Conservation (phyloP, 2,113 vertebrate genomes). For the Oreochromis aureus region DNA sequence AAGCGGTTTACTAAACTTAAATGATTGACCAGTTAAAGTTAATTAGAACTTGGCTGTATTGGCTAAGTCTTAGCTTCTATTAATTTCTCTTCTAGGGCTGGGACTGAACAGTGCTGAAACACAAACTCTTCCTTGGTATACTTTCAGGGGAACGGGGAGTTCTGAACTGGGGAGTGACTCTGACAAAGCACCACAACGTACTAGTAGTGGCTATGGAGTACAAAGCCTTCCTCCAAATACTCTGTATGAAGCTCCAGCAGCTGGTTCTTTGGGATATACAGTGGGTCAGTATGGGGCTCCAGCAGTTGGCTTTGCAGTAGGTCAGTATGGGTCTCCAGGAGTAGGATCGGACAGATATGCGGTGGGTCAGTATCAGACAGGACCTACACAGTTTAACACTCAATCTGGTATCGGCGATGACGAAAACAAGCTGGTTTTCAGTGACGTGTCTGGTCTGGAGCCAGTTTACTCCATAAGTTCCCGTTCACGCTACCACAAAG, state of each 20-base stretch:
- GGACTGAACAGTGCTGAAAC: not conserved
- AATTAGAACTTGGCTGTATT: not conserved
- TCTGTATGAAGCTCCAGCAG: not conserved
- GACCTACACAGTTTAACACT: not conserved
- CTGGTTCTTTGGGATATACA: not conserved
- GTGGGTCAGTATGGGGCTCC: not conserved
- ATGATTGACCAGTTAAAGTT: not conserved
- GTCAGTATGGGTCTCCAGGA: not conserved
- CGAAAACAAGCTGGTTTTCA: not conserved
- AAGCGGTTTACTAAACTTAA: not conserved
- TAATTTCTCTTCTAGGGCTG: not conserved
- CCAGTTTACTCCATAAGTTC: not conserved
- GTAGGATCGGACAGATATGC: not conserved
- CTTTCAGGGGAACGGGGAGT: not conserved
- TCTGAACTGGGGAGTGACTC: not conserved
- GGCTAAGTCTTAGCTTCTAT: not conserved
- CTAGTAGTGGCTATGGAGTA: not conserved
- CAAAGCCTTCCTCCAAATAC: not conserved
- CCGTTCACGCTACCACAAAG: not conserved
- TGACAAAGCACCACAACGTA: not conserved
- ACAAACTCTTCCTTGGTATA: not conserved
- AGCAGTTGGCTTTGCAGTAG: not conserved
- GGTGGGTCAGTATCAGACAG: not conserved
- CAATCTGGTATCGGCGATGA: no score
- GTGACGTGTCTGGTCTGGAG: not conserved